Conservation (phyloP, 2,113 vertebrate species). For the Plecturocebus donacophilus region DNA sequence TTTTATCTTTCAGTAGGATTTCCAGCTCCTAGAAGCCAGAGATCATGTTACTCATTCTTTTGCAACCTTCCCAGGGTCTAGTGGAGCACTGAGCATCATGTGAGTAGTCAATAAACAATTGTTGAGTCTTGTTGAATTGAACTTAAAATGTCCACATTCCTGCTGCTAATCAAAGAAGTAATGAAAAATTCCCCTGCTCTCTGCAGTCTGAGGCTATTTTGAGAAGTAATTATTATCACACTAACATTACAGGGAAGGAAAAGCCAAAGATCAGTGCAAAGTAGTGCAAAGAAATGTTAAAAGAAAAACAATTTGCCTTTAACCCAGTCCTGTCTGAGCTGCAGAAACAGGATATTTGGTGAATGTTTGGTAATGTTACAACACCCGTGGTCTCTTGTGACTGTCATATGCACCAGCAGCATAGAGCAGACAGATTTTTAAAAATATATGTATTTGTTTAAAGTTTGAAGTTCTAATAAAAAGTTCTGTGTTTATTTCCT, state of each 20-base stretch:
- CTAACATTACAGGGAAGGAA: not conserved
- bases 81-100: not conserved
- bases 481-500: not conserved
- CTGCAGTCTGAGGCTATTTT: not conserved
- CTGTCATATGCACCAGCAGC: conserved; percentile 1
- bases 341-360: not conserved
- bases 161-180: not conserved
- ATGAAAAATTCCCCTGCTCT: not conserved
- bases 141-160: not conserved
- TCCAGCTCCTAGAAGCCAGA: not conserved
- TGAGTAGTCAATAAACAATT: not conserved
- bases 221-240: not conserved
- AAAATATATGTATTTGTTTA: not conserved
- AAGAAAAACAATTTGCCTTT: not conserved
- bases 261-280: not conserved
- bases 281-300: not conserved
- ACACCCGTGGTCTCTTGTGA: not conserved
- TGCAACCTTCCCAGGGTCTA: not conserved
- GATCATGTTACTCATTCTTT: not conserved
- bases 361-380: not conserved
- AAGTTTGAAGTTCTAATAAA: conserved; percentile 19
- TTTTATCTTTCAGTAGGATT: not conserved
- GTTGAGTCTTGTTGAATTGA: not conserved
- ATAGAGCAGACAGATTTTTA: not conserved
- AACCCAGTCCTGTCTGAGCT: not conserved